Evolutionary conservation across 2,888 invertebrate genomes (phyloP), one percentile per base, ranked within the genome.

Genomic region (Rhyacophila evoluta): DNA sequence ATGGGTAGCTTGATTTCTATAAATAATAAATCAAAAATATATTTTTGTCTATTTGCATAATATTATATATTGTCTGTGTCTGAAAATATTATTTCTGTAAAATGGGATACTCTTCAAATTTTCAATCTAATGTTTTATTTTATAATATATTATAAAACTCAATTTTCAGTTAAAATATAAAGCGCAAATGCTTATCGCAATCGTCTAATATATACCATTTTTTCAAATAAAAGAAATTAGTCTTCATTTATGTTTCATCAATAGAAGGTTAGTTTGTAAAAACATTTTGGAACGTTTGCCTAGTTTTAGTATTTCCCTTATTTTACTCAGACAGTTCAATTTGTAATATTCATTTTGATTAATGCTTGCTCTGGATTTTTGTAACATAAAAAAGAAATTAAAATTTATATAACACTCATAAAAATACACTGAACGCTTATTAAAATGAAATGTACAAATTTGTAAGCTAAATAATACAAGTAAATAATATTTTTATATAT

Each of bases 401-500:
- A 33, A 74, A 68, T 70, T n/a, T 68, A 67, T 68, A 37, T 15
- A 28, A 19, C 25, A 39, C 27, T 29, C 29, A 36, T 55, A 19
- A 75, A 55, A 25, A 28, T 33, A 38, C 68, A 69, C 37, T 8
- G 39, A 69, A 37, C 55, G 41, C 28, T 25, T 36, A 69, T 41
- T 41, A 25, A 33, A 39, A 68, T 71, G 71, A 70, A 71, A 39
- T 75, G 75, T 75, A 75, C 75, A 75, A 75, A 75, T 75, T 37
- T 33, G 36, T 36, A 75, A 29, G 41, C 71, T 75, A 74, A 19
- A 74, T 39, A 75, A 39, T 68, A 75, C 73, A 41, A 75, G 28
- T 76, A 36, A 76, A 76, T 72, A 76, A 72, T 76, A 76, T 76
- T 76, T 76, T 76, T 76, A 71, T 76, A 76, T 75, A 33, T 68